Evolutionary conservation across 1,140 invertebrate species (phyloP), one percentile per base, ranked within the genome.

Genomic region (Triops longicaudatus): DNA sequence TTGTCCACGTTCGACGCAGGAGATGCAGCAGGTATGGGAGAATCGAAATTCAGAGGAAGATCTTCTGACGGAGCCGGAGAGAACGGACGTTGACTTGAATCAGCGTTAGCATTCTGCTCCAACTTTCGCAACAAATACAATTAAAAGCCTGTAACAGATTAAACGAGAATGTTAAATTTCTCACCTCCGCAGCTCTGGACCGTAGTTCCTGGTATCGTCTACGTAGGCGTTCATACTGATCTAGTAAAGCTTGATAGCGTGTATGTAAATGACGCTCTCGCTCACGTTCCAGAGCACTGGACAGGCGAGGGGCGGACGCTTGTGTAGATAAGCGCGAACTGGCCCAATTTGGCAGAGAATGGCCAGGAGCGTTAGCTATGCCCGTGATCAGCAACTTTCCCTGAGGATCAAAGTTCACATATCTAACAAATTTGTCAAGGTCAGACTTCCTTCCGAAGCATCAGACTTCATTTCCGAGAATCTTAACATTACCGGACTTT

Each of bases 361-460:
- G 27, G 27, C 75, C 78, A 43, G 85, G 84, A 72, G 83, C 85
- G 84, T 93, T 93, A 10, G 90, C 90, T 81, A 96, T 94, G 12
- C 93, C 94, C 1, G 94, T 95, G 79, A 94, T 93, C 17, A 96
- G 82, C 84, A 92, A 93, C 79, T 90, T 89, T 42, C 94, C 94
- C 50, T 91, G 85, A 77, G 88, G 88, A 84, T 95, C 93, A 86
- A 96, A 96, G 28, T 91, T 89, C 28, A 96, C 91, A 86, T 92
- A 95, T 83, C 93, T 93, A 83, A 77, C 86, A 85, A 81, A 83
- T 22, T 17, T 1, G 4, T 72, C 26, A 28, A 17, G 10, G n/a
- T 72, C 3, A 78, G 31, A 2, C 31, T 37, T 37, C 31, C 2
- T 37, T 37, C 7, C 31, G 7, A n/a, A n/a, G n/a, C n/a, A n/a